Base-by-base conservation (phyloP, 2,888 invertebrate species). In the Cataglyphis albicans region DNA sequence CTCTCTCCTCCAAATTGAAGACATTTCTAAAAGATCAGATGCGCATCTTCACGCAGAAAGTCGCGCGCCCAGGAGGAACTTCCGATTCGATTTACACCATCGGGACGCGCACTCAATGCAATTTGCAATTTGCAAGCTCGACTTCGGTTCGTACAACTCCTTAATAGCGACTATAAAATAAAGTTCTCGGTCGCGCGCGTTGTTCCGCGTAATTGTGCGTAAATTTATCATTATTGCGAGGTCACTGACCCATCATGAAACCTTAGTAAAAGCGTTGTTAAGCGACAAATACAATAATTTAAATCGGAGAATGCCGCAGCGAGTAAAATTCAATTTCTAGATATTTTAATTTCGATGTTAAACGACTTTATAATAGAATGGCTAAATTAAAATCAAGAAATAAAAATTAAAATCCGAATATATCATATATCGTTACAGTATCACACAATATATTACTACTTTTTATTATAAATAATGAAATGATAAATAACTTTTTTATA, bases 221-320 rank as follows among this genome's bases (percentile, higher is more conserved):
- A 73, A 84, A 83, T 70, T 70, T 85, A 85, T 84, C 87, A 88
- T 89, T 89, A 89, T 87, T 87, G 61, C 75, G 68, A 21, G 29
- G 35, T 74, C 63, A n/a, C 78, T 65, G 52, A 38, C 65, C 76
- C 81, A 67, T 5, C 18, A 52, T 21, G 83, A 83, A 55, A 74
- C 74, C 32, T 76, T 72, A 81, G 82, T 86, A 87, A 89, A 88
- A 88, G 88, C 89, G 83, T 89, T 85, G 84, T 90, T 90, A 89
- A 82, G 84, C 74, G 83, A 63, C 68, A 83, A 84, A 84, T 35
- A 35, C 35, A 35, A 4, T 87, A 90, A 90, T 89, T 90, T 89
- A 88, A 90, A 89, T 90, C 87, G 75, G 82, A 86, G 85, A 68
- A 15, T 57, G 73, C 10, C 57, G 12, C 10, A 29, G 29, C 59